Conservation (phyloP, 2,888 invertebrate species). For the Hyles lineata region DNA sequence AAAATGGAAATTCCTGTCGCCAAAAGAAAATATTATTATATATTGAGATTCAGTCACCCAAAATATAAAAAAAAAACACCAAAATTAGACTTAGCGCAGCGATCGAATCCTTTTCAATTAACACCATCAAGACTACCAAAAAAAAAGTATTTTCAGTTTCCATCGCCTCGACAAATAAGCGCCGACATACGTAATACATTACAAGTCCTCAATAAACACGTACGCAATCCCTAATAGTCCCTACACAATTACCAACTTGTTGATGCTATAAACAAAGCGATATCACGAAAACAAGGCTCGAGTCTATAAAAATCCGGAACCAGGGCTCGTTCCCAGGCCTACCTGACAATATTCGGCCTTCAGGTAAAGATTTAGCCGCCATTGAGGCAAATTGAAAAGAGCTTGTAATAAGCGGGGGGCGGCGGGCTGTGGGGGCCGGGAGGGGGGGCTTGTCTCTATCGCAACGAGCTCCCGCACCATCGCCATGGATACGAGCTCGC, state of each 20-base stretch:
- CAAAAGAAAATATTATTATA: too few relatives aligned
- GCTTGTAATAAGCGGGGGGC: slow-evolving; percentile 67
- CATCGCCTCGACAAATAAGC: neutral
- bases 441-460: slow-evolving; percentile 72
- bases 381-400: slow-evolving; percentile 81
- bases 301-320: slow-evolving; percentile 43
- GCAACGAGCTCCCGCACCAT: slow-evolving; percentile 76
- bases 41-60: too few relatives aligned
- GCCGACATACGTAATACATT: neutral
- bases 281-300: slow-evolving; percentile 23
- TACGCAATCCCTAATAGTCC: too few relatives aligned
- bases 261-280: slow-evolving; percentile 15
- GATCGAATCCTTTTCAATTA: too few relatives aligned
- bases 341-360: slow-evolving; percentile 66
- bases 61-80: too few relatives aligned
- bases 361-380: slow-evolving; percentile 76
- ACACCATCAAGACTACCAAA: too few relatives aligned
- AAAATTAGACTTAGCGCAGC: too few relatives aligned
- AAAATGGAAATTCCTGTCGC: too few relatives aligned
- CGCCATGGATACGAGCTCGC: slow-evolving; percentile 73
- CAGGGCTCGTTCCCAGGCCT: slow-evolving; percentile 49
- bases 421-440: slow-evolving; percentile 47
- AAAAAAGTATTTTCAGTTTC: too few relatives aligned
- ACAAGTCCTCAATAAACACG: neutral
- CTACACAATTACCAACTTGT: slow-evolving; percentile 15